Percentiles rank a stretch among this genome's conserved stretches.
Conservation (phyloP, 30 jellyfish, hydroid and myxozoan genomes). For the Aurelia aurita region DNA sequence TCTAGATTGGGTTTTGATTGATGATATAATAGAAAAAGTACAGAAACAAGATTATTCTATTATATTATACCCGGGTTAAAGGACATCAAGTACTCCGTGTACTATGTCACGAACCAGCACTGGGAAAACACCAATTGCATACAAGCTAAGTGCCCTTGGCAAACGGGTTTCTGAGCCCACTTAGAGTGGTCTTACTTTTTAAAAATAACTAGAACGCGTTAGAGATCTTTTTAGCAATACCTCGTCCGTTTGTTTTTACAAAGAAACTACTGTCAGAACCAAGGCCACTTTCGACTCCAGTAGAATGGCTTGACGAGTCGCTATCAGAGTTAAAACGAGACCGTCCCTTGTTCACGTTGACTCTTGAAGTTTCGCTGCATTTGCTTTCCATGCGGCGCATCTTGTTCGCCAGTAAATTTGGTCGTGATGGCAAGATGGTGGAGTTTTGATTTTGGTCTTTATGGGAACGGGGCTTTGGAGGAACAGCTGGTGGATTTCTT, state of each 20-base stretch:
- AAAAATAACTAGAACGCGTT: slow-evolving; percentile 24
- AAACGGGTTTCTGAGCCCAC: too few species aligned
- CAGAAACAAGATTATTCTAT: too few species aligned
- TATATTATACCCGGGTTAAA: too few species aligned
- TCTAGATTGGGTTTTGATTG: too few species aligned
- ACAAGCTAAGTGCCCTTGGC: too few species aligned
- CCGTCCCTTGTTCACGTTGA: slow-evolving; percentile 24
- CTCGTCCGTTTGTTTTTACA: not conserved
- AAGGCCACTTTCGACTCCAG: slow-evolving; percentile 46
- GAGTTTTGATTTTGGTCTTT: slow-evolving; percentile 48
- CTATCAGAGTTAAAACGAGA: slow-evolving; percentile 47
- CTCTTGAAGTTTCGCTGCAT: slow-evolving; percentile 33
- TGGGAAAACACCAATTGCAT: too few species aligned
- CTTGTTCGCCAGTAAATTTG: slow-evolving; percentile 30
- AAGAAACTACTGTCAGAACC: slow-evolving; percentile 11
- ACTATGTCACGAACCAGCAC: too few species aligned
- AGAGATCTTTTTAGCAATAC: slow-evolving; percentile 15
- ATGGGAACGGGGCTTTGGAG: slow-evolving; percentile 29
- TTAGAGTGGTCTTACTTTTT: too few species aligned
- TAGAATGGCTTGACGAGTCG: slow-evolving; percentile 39
- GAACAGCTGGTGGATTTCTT: slow-evolving; percentile 44
- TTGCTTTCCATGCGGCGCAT: slow-evolving; percentile 50
- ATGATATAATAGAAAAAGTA: too few species aligned
- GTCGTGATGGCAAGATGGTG: slow-evolving; percentile 38
- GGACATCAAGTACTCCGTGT: too few species aligned